Evolutionary conservation across 1,140 invertebrate species (phyloP), one percentile per base, ranked within the genome.

Genomic region (Bactericera cockerelli): DNA sequence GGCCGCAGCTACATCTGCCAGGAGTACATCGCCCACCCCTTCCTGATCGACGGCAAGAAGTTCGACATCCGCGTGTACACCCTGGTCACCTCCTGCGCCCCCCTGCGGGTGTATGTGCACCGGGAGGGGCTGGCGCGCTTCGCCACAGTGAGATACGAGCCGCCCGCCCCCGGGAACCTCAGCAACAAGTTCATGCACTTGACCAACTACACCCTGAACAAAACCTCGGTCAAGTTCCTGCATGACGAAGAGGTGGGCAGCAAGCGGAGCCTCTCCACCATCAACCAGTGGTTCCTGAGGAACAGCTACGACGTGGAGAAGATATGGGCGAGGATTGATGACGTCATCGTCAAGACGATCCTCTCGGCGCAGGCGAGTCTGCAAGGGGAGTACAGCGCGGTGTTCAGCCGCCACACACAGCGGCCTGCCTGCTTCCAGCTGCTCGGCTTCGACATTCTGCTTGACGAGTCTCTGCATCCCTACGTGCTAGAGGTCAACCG

Each of bases 401-500:
- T 86, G 68, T 93, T 93, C 73, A 86, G 89, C 1, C 82, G 81
- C 31, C 88, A 91, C 67, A 84, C 87, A 63, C 80, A 81, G 63
- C 82, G 84, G 4, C 84, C 86, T 65, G 88, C 87, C 2, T 94
- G 89, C 69, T 93, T 93, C 70, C 89, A 93, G 74, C 78, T 94
- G 28, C 73, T 94, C 0, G 89, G 89, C 22, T 88, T 93, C 62
- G 89, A 94, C 68, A 84, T 94, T 61, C 71, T 94, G 22, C 73
- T 94, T 21, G 89, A 93, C 69, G 80, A 82, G 70, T 86, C 85
- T 65, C 69, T 92, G n/a, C 86, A 87, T 67, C 89, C 90, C 1
- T 86, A 80, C 63, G 77, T 94, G 28, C 73, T 94, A 54, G 90
- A 93, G 74, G 89, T 89, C 70, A 67, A 94, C 72, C 89, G 92